phyloP scores from a whole-genome alignment of 2,113 vertebrate species.

The Arenaria interpres region DNA sequence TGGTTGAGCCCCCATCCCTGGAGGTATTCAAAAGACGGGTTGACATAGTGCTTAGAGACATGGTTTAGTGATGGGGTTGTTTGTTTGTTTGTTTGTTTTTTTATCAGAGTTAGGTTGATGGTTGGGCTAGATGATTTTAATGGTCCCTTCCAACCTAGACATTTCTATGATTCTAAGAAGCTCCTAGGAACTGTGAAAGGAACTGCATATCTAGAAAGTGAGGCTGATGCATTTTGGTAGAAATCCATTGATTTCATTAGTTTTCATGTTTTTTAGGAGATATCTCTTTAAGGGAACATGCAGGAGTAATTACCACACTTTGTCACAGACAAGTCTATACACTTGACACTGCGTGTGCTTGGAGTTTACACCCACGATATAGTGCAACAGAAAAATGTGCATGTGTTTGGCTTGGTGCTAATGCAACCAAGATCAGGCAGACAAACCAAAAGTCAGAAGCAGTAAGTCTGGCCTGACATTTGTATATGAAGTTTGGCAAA shows the following conservation, averaged over 20 bases:
- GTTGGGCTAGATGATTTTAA: no score
- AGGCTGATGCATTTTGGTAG: neutral
- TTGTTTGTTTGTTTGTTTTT: no score
- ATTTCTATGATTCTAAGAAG: no score
- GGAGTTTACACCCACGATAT: neutral
- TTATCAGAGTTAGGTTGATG: no score
- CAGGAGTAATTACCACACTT: neutral
- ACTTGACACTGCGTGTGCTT: neutral
- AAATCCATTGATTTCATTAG: neutral
- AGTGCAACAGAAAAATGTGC: neutral
- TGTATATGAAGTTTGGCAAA: neutral
- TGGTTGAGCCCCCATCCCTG: no score
- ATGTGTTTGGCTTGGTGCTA: neutral
- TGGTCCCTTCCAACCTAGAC: no score
- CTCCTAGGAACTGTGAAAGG: no score
- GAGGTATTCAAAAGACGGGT: no score
- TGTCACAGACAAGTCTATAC: neutral
- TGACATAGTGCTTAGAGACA: no score
- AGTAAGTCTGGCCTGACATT: neutral
- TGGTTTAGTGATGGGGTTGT: no score
- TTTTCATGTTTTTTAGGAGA: neutral
- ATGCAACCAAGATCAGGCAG: neutral
- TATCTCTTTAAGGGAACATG: neutral
- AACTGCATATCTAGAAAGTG: no score
- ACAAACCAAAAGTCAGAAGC: neutral